Evolutionary conservation across 1,140 invertebrate genomes (phyloP), one percentile per base, ranked within the genome.

Genomic region (Monochamus saltuarius): DNA sequence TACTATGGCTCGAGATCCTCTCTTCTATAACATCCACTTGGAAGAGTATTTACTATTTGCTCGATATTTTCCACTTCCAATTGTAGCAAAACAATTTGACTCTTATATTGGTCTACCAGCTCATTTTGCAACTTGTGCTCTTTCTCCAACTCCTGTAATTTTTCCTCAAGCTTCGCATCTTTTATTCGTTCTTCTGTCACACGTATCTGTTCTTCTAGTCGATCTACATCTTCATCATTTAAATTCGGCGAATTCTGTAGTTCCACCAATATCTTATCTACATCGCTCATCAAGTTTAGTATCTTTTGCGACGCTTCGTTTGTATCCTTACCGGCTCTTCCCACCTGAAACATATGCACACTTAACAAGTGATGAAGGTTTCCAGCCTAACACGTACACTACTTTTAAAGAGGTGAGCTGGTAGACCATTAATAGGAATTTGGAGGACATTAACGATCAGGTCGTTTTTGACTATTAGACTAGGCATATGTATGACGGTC

Each of bases 51-150:
- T 13, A 86, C 82, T 62, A 98, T 97, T 19, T 89, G 85, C 67
- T 89, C 85, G 42, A 97, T 89, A 77, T 96, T 98, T 2, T 87
- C 82, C 1, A 97, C 94, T 73, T 97, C 94, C 7, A 76, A 78
- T 56, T 83, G 77, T 7, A 97, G 79, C 61, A 85, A 79, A 11
- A 79, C 81, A 17, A 95, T 82, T 73, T 97, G 91, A 7, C 87
- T 84, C 73, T 89, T 85, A 66, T 95, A 95, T 69, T 89, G 85
- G 58, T 90, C 87, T 39, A 96, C 88, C 80, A 88, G 86, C 62
- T 87, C 85, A 36, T 83, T 86, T 75, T 95, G 90, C 19, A 84
- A 81, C 67, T 85, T 89, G 65, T 89, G 88, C 34, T 88, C 84
- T 35, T 86, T 82, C 11, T 84, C 85, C 37, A 95, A 79, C 4